phyloP scores from a whole-genome alignment of 1,140 invertebrate genomes.

The Diorhabda sublineata region DNA sequence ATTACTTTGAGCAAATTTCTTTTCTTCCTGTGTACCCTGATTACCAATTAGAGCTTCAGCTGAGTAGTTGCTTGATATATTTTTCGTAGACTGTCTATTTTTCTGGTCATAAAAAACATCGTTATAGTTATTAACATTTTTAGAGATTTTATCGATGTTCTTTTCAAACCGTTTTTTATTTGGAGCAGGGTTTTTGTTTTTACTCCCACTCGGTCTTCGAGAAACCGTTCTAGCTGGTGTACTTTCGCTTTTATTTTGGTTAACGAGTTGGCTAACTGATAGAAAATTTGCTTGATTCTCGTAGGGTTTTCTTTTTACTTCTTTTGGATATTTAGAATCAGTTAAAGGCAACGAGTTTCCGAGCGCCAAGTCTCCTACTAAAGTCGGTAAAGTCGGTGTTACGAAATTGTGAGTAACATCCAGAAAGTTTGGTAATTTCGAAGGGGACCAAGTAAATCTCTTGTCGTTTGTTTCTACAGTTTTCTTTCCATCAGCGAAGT shows the following conservation, averaged over 20 bases:
- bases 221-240: slow-evolving; percentile 27
- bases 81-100: slow-evolving; percentile 25
- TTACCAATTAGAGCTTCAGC: slow-evolving; percentile 56
- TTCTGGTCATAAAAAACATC: slow-evolving; percentile 33
- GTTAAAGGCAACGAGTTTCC: slow-evolving; percentile 42
- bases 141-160: slow-evolving; percentile 16
- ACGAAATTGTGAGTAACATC: slow-evolving; percentile 46
- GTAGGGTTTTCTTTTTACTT: slow-evolving; percentile 32
- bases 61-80: slow-evolving; percentile 53
- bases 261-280: slow-evolving; percentile 63
- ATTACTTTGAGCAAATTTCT: slow-evolving; percentile 30
- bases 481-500: slow-evolving; percentile 21
- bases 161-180: slow-evolving; percentile 20
- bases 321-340: slow-evolving; percentile 29
- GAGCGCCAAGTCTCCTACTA: slow-evolving; percentile 57
- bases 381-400: slow-evolving; percentile 53
- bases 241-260: slow-evolving; percentile 53
- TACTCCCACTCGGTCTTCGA: slow-evolving; percentile 35
- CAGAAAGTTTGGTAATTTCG: slow-evolving; percentile 50
- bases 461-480: slow-evolving; percentile 47
- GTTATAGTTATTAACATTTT: slow-evolving; percentile 19
- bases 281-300: slow-evolving; percentile 49
- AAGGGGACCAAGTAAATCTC: slow-evolving; percentile 57
- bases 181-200: slow-evolving; percentile 18
- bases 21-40: slow-evolving; percentile 30